Evolutionary conservation across 1,140 invertebrate genomes (phyloP).

Genomic region (Probaryconus sp.): DNA sequence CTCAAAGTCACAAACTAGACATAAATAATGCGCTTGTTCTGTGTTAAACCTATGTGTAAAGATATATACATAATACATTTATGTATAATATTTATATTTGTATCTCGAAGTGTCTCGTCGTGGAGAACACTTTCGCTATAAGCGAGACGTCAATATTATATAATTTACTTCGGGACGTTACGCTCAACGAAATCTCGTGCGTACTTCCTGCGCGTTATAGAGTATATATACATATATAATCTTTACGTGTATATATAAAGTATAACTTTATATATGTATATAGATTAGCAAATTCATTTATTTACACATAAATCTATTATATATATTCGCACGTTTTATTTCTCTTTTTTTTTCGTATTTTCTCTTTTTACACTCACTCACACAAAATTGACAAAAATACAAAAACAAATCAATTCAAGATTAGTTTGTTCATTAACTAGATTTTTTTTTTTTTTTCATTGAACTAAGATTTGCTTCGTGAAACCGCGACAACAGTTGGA

Average conservation of each 20-base stretch:
- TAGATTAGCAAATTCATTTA: conserved; percentile 26
- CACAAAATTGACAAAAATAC: too few relatives aligned
- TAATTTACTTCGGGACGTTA: neutral
- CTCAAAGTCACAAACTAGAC: conserved; percentile 30
- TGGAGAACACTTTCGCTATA: conserved; percentile 22
- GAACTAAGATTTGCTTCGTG: too few relatives aligned
- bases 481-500: too few relatives aligned
- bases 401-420: too few relatives aligned
- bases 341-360: conserved; percentile 11
- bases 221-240: conserved; percentile 27
- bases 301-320: conserved; percentile 56
- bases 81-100: conserved; percentile 43
- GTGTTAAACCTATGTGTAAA: conserved; percentile 29
- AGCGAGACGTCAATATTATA: neutral
- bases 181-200: neutral
- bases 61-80: conserved; percentile 54
- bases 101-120: conserved; percentile 7
- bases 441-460: too few relatives aligned
- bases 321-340: conserved; percentile 38
- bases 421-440: too few relatives aligned
- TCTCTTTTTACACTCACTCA: conserved; percentile 22
- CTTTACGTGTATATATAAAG: conserved; percentile 30
- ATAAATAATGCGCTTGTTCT: conserved; percentile 14
- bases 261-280: conserved; percentile 20
- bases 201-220: conserved; percentile 14